Percentiles rank a stretch among this genome's conserved stretches.
These are phyloP conservation scores for Bradypodion pumilum DNA, from an alignment of 2,797 vertebrate genomes.

Conservation along the genomic window DNA sequence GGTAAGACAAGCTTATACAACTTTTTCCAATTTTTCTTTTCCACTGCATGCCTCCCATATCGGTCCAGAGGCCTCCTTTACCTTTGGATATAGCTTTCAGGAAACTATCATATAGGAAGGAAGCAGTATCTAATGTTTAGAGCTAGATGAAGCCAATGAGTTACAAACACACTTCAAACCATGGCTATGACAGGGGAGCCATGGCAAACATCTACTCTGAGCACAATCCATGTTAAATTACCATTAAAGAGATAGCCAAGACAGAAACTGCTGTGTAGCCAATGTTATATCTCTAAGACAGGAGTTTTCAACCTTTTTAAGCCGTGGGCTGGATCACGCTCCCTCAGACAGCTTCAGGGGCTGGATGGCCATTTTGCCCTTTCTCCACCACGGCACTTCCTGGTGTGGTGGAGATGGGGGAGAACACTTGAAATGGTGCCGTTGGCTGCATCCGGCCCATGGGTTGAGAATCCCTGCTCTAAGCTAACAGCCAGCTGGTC, in stretches of 20 bases:
- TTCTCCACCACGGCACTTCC: too few relatives aligned
- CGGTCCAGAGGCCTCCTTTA: too few relatives aligned
- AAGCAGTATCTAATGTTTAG: neutral
- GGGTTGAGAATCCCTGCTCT: too few relatives aligned
- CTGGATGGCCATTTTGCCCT: too few relatives aligned
- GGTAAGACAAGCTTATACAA: neutral
- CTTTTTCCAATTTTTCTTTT: neutral
- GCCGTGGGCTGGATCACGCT: too few relatives aligned
- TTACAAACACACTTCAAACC: neutral
- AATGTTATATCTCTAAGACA: neutral
- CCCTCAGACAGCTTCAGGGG: too few relatives aligned
- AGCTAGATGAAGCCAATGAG: neutral
- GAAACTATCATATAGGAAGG: neutral
- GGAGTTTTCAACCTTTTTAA: too few relatives aligned
- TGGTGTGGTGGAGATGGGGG: too few relatives aligned
- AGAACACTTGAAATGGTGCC: too few relatives aligned
- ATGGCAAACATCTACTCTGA: neutral
- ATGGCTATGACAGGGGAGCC: neutral
- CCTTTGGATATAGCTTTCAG: neutral
- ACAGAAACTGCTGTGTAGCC: neutral
- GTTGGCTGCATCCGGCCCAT: too few relatives aligned
- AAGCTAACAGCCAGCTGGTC: neutral
- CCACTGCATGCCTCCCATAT: neutral
- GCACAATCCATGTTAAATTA: neutral
- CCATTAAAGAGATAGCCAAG: neutral